Evolutionary conservation across 2,888 invertebrate species (phyloP).

Genomic region (Meloe dianella): DNA sequence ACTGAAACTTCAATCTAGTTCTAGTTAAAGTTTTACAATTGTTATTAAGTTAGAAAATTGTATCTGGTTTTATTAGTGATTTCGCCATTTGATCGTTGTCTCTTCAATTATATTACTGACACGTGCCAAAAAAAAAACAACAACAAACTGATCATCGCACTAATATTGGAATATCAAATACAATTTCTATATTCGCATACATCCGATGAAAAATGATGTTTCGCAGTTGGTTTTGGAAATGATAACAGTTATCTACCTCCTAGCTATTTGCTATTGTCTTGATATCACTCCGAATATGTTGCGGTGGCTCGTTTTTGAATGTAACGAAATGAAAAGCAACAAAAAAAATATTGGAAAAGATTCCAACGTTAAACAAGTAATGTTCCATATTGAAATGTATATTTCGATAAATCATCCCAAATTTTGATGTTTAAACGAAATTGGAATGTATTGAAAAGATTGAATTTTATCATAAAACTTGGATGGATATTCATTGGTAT

Average conservation of each 20-base stretch:
- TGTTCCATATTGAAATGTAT: neutral
- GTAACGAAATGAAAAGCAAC: neutral
- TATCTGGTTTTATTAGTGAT: constrained; percentile 5
- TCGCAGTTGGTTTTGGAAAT: neutral
- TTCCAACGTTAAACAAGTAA: neutral
- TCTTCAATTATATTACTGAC: neutral
- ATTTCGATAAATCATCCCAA: constrained; percentile 1
- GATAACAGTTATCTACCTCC: constrained; percentile 1
- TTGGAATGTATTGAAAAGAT: neutral
- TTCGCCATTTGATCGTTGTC: neutral
- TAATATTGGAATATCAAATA: neutral
- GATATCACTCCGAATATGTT: neutral
- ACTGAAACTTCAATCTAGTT: neutral
- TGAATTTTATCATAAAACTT: too few relatives aligned
- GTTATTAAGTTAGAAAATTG: neutral
- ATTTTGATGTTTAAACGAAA: neutral
- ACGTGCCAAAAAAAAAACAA: neutral
- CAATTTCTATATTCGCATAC: neutral
- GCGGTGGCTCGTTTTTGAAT: neutral
- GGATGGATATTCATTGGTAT: too few relatives aligned
- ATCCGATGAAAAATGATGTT: neutral
- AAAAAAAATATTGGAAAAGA: neutral
- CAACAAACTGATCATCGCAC: neutral
- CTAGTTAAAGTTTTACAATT: constrained; percentile 5
- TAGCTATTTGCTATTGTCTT: neutral